These are phyloP conservation scores for Patella vulgata DNA, from an alignment of 1,140 invertebrate genomes.

Conservation along the genomic window DNA sequence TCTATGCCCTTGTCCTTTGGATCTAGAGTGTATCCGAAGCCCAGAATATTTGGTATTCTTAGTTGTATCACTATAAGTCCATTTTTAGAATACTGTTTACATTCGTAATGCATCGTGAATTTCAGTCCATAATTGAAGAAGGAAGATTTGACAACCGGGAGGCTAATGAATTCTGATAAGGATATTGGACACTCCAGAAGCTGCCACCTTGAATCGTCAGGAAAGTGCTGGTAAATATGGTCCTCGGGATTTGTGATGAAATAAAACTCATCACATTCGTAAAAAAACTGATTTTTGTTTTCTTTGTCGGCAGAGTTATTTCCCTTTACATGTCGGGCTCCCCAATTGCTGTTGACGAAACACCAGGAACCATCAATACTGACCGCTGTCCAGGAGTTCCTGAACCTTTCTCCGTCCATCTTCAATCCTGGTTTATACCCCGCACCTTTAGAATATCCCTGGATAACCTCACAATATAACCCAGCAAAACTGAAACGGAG, in stretches of 20 bases:
- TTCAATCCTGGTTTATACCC: constrained; percentile 96
- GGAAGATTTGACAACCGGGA: constrained; percentile 67
- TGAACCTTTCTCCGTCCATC: constrained; percentile 83
- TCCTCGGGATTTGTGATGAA: constrained; percentile 72
- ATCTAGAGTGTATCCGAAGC: constrained; percentile 57
- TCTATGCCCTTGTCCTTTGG: constrained; percentile 46
- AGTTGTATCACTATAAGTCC: constrained; percentile 57
- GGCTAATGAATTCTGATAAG: constrained; percentile 69
- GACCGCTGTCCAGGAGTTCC: constrained; percentile 63
- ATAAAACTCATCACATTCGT: constrained; percentile 66
- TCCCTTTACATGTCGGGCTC: constrained; percentile 63
- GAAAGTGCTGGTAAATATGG: constrained; percentile 71
- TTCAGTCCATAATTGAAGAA: constrained; percentile 62
- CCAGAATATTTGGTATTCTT: constrained; percentile 51
- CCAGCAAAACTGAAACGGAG: constrained; percentile 91
- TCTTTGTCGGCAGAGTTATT: constrained; percentile 11
- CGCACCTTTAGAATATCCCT: constrained; percentile 98
- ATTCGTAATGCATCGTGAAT: constrained; percentile 56
- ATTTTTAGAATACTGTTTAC: constrained; percentile 53
- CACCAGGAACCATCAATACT: constrained; percentile 60
- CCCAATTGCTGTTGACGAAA: constrained; percentile 69
- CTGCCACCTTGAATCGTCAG: constrained; percentile 71
- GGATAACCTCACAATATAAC: constrained; percentile 97
- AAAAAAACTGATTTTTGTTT: constrained; percentile 38
- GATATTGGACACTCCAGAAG: constrained; percentile 68